These are phyloP conservation scores for Alexandromys fortis DNA, from an alignment of 2,113 vertebrate genomes.

Conservation along the genomic window DNA sequence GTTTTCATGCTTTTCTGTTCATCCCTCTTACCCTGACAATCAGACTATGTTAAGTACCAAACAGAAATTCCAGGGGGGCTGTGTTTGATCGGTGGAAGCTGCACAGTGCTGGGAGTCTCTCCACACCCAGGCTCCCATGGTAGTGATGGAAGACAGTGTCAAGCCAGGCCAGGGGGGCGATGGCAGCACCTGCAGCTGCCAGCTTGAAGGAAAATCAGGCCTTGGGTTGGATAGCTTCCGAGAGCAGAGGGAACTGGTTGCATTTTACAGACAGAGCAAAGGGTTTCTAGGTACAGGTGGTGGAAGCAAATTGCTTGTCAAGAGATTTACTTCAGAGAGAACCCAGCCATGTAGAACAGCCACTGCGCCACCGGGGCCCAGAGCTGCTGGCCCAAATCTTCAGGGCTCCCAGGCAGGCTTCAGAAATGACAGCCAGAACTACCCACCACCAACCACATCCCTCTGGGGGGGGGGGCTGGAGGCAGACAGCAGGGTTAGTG, in stretches of 20 bases:
- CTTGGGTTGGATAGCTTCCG: background rate
- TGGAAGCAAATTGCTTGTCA: slow-evolving; percentile 68
- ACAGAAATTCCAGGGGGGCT: slow-evolving; percentile 28
- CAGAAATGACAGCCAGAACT: slow-evolving; percentile 37
- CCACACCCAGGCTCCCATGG: background rate
- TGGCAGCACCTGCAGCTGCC: background rate
- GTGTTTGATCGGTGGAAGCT: background rate
- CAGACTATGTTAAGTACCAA: background rate
- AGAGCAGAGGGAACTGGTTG: background rate
- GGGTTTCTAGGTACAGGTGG: slow-evolving; percentile 62
- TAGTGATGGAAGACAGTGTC: too few relatives aligned
- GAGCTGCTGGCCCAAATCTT: slow-evolving; percentile 26
- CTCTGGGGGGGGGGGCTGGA: rapidly evolving
- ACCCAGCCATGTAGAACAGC: slow-evolving; percentile 73
- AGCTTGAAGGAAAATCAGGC: background rate
- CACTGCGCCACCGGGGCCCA: background rate
- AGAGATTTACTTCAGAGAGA: slow-evolving; percentile 43
- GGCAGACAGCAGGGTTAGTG: slow-evolving; percentile 27
- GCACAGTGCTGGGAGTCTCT: background rate
- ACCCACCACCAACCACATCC: background rate
- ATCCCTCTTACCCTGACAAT: background rate
- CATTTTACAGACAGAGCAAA: background rate
- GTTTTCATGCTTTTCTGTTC: background rate
- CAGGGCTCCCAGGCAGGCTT: background rate
- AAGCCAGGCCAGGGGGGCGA: background rate